Conservation (phyloP, 2,113 vertebrate genomes). For the Origma solitaria region DNA sequence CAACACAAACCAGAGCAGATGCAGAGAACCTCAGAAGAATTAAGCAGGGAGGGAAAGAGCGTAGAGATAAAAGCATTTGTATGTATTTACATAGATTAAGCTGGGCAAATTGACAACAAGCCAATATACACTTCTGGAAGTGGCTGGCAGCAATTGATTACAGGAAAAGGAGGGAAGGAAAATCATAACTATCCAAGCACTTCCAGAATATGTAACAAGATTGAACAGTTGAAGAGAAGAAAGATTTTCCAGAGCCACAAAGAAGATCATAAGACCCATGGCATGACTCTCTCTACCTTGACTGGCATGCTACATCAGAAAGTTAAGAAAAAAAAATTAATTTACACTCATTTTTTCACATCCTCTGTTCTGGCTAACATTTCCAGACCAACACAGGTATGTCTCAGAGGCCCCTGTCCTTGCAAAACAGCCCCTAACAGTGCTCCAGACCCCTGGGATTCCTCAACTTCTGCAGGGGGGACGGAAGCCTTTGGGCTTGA, state of each 20-base stretch:
- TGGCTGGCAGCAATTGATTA: background rate
- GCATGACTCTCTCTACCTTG: background rate
- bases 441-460: no score
- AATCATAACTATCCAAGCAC: background rate
- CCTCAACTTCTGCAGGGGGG: no score
- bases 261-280: background rate
- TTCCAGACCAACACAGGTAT: background rate
- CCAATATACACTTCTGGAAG: background rate
- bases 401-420: background rate
- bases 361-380: background rate
- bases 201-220: background rate
- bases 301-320: background rate
- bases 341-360: no score
- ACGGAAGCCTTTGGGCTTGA: no score
- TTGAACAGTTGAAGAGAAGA: background rate
- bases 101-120: background rate
- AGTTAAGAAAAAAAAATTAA: background rate
- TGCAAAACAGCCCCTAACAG: background rate
- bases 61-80: conserved; percentile 10
- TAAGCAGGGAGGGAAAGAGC: background rate
- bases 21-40: background rate
- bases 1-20: background rate
- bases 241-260: background rate
- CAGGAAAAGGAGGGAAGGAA: background rate
- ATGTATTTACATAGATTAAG: conserved; percentile 31